These are phyloP conservation scores for Camelus dromedarius DNA, from an alignment of 2,113 vertebrate species.

Conservation along the genomic window DNA sequence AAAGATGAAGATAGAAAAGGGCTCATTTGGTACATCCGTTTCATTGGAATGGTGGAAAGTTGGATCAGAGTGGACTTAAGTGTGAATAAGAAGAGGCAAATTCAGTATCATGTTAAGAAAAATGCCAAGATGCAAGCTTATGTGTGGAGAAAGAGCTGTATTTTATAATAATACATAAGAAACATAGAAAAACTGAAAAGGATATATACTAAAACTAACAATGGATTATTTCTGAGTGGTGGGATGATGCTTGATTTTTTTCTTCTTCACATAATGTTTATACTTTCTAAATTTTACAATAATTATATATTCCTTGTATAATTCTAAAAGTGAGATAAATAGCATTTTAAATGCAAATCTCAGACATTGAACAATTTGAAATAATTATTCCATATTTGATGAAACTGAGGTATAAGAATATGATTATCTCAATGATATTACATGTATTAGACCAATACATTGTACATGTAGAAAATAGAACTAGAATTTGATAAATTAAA, in stretches of 20 bases:
- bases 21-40: background rate
- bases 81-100: background rate
- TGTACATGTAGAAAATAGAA: slow-evolving; percentile 9
- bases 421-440: background rate
- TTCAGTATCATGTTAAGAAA: background rate
- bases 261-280: background rate
- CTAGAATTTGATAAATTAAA: background rate
- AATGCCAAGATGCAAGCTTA: background rate
- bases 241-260: background rate
- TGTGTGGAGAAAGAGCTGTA: background rate
- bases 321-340: background rate
- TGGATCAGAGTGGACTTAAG: background rate
- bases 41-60: background rate
- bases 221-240: background rate
- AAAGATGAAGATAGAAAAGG: background rate
- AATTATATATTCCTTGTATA: background rate
- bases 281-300: background rate
- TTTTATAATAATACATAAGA: background rate
- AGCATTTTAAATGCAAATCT: background rate
- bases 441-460: background rate
- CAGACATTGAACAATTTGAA: background rate
- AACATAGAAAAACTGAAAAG: background rate
- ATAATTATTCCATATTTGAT: slow-evolving; percentile 18
- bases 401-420: slow-evolving; percentile 22
- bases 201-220: background rate